Conservation (phyloP, 2,888 invertebrate species). For the Melitaea athalia region DNA sequence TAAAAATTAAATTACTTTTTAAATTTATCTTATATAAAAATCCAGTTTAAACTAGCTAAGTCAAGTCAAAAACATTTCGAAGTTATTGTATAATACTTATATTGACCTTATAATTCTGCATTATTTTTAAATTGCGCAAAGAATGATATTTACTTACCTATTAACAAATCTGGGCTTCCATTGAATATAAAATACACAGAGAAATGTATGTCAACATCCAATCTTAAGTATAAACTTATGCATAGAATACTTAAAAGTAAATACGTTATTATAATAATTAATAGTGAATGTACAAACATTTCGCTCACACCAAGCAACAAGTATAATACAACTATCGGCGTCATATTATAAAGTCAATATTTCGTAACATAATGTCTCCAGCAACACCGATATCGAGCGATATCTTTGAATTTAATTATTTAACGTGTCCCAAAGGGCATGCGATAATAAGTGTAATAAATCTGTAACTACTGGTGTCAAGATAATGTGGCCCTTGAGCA, state of each 20-base stretch:
- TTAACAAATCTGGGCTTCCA: not conserved
- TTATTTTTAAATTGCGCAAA: not conserved
- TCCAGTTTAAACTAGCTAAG: no score
- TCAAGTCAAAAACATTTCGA: not conserved
- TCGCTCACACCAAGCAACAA: not conserved
- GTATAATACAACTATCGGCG: slow-evolving; percentile 24
- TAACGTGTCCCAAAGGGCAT: slow-evolving; percentile 47
- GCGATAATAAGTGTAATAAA: slow-evolving; percentile 49
- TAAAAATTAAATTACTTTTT: not conserved
- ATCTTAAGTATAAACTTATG: not conserved
- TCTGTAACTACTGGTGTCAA: slow-evolving; percentile 46
- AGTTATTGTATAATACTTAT: no score
- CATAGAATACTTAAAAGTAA: not conserved
- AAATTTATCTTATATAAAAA: no score
- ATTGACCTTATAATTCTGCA: no score
- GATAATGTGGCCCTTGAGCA: slow-evolving; percentile 49
- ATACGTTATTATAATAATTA: not conserved
- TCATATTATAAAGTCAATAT: slow-evolving; percentile 26
- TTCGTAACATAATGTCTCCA: slow-evolving; percentile 37
- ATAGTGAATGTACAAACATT: not conserved
- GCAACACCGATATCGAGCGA: slow-evolving; percentile 37
- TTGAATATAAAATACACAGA: not conserved
- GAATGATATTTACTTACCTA: not conserved
- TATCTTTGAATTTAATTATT: slow-evolving; percentile 48
- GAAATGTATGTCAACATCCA: not conserved